Percentiles rank a stretch among this genome's conserved stretches.
Conservation (phyloP, 2,888 invertebrate genomes). For the Morpho helenor region DNA sequence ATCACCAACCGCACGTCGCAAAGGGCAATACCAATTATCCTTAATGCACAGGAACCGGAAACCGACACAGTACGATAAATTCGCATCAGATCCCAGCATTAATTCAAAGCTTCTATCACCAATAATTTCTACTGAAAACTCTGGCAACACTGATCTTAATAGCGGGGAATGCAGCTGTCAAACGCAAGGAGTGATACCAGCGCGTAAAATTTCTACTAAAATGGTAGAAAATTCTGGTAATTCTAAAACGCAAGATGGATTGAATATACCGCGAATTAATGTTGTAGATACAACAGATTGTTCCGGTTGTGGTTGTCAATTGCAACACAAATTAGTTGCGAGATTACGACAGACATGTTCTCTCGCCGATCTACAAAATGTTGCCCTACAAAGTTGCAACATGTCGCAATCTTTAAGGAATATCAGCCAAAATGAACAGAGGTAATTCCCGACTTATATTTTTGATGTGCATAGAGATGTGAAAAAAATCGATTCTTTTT, state of each 20-base stretch:
- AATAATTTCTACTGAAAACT: conserved; percentile 34
- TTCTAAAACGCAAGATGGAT: conserved; percentile 23
- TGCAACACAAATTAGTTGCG: conserved; percentile 57
- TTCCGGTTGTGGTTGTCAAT: conserved; percentile 32
- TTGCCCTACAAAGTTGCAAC: conserved; percentile 34
- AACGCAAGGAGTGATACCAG: not conserved
- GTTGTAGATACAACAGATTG: conserved; percentile 24
- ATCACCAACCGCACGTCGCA: conserved; percentile 49
- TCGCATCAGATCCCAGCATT: conserved; percentile 61
- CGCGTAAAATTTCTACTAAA: too few species aligned
- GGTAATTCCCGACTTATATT: conserved; percentile 33
- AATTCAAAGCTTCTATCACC: conserved; percentile 29
- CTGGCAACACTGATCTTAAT: conserved; percentile 35
- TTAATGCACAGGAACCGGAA: conserved; percentile 54
- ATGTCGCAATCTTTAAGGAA: conserved; percentile 53
- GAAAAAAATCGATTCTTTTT: too few species aligned
- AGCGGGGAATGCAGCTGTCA: conserved; percentile 17
- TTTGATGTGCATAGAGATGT: too few species aligned
- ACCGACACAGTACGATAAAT: conserved; percentile 51
- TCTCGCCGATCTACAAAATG: conserved; percentile 53
- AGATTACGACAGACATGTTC: conserved; percentile 59
- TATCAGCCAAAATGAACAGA: conserved; percentile 36
- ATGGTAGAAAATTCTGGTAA: not conserved
- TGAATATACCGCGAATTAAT: conserved; percentile 21
- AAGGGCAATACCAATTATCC: conserved; percentile 62